Evolutionary conservation across 2,888 invertebrate genomes (phyloP).

Genomic region (Chrysomela aeneicollis): DNA sequence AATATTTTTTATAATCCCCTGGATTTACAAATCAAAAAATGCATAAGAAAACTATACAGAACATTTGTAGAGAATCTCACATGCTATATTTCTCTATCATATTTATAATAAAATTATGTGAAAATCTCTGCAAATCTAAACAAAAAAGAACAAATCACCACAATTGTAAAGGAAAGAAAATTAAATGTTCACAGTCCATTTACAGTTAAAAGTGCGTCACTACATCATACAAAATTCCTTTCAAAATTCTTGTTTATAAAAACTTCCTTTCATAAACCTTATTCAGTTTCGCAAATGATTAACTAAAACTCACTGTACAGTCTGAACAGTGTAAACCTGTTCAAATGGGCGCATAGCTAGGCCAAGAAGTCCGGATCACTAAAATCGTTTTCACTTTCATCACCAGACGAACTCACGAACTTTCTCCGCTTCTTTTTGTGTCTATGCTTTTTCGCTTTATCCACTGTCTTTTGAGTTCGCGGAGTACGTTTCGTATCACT

Average conservation of each 20-base stretch:
- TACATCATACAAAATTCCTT: constrained; percentile 44
- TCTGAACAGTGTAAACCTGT: constrained; percentile 46
- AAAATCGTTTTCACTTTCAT: constrained; percentile 71
- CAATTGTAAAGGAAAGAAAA: constrained; percentile 22
- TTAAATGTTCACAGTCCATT: constrained; percentile 38
- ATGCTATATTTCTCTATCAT: constrained; percentile 49
- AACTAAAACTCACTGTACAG: constrained; percentile 54
- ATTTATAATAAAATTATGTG: constrained; percentile 50
- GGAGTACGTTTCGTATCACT: constrained; percentile 58
- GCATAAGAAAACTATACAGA: constrained; percentile 53
- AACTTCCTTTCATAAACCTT: constrained; percentile 32
- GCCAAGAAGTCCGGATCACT: constrained; percentile 67
- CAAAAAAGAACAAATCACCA: constrained; percentile 40
- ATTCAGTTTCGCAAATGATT: constrained; percentile 47
- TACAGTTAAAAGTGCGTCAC: constrained; percentile 43
- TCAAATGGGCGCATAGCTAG: constrained; percentile 50
- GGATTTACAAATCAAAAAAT: constrained; percentile 44
- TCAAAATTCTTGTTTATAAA: constrained; percentile 38
- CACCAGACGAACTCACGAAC: constrained; percentile 65
- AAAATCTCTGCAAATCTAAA: constrained; percentile 45
- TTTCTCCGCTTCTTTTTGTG: constrained; percentile 68
- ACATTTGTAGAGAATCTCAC: constrained; percentile 49
- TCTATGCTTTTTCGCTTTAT: constrained; percentile 62
- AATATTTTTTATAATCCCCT: constrained; percentile 40
- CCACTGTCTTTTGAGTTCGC: constrained; percentile 58